Conservation (phyloP, 1,140 invertebrate species). For the Octopus sinensis region DNA sequence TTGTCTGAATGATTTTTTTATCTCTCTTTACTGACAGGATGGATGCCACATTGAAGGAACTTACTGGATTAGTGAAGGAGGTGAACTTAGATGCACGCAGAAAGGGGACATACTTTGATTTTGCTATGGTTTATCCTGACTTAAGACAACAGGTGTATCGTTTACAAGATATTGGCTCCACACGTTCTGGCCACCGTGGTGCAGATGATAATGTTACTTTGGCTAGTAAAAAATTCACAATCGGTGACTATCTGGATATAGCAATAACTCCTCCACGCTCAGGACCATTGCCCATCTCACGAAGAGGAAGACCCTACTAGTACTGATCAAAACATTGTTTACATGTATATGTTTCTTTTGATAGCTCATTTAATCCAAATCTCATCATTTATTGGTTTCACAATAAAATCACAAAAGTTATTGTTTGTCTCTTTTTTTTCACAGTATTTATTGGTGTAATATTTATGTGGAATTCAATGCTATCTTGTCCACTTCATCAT, state of each 20-base stretch:
- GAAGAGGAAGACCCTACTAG: conserved; percentile 34
- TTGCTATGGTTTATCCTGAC: conserved; percentile 92
- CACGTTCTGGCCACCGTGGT: conserved; percentile 81
- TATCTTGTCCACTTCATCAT: no score
- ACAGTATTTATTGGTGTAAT: no score
- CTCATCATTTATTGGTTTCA: no score
- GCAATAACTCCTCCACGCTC: conserved; percentile 80
- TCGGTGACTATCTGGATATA: conserved; percentile 94
- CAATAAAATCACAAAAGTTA: no score
- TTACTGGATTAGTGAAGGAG: conserved; percentile 93
- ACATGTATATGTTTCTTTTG: no score
- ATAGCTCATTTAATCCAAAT: no score
- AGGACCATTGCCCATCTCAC: conserved; percentile 29
- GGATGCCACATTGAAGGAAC: conserved; percentile 94
- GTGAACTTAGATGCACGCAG: conserved; percentile 93
- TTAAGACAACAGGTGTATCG: conserved; percentile 73
- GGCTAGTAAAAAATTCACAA: conserved; percentile 54
- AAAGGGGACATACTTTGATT: conserved; percentile 97
- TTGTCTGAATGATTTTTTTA: background rate
- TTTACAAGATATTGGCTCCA: conserved; percentile 91
- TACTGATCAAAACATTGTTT: background rate
- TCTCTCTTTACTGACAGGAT: conserved; percentile 60
- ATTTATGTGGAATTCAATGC: no score
- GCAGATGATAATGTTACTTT: conserved; percentile 63
- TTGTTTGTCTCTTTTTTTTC: no score